Evolutionary conservation across 2,888 invertebrate species (phyloP).

Genomic region (Trissolcus brochymenae): DNA sequence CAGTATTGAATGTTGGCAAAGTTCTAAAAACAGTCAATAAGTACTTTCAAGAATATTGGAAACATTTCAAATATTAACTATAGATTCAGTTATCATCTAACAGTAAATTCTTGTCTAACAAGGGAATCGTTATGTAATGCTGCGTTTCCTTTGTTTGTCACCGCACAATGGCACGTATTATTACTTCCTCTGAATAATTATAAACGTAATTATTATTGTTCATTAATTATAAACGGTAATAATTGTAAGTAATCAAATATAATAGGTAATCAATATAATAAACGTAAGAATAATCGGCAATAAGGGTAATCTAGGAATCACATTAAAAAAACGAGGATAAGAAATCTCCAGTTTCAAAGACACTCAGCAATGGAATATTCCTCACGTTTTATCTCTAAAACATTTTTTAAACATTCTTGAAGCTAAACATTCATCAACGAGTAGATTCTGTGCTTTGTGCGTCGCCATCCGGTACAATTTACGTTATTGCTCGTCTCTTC

Average conservation of each 20-base stretch:
- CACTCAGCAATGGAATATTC: conserved; percentile 64
- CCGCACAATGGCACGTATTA: conserved; percentile 73
- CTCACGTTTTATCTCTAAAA: conserved; percentile 61
- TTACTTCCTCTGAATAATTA: conserved; percentile 60
- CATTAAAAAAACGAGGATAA: conserved; percentile 59
- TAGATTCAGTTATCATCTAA: conserved; percentile 68
- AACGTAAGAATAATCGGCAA: conserved; percentile 45
- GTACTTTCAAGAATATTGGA: conserved; percentile 75
- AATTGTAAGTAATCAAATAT: conserved; percentile 51
- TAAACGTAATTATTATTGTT: conserved; percentile 56
- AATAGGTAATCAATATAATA: conserved; percentile 35
- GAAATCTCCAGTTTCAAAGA: conserved; percentile 57
- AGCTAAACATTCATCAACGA: conserved; percentile 45
- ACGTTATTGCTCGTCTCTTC: conserved; percentile 6
- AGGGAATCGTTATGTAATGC: conserved; percentile 68
- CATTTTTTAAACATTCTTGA: conserved; percentile 6
- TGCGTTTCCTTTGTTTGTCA: conserved; percentile 68
- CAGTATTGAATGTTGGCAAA: conserved; percentile 70
- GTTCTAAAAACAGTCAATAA: conserved; percentile 75
- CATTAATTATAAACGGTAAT: conserved; percentile 46
- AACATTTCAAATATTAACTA: conserved; percentile 73
- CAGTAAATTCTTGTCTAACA: conserved; percentile 71
- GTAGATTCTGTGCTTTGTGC: conserved; percentile 68
- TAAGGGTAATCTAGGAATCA: conserved; percentile 63
- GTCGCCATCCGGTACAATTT: conserved; percentile 58